Percentiles rank a stretch among this genome's conserved stretches.
Evolutionary conservation across 2,888 invertebrate species (phyloP).

Genomic region (Nycteola revayana): DNA sequence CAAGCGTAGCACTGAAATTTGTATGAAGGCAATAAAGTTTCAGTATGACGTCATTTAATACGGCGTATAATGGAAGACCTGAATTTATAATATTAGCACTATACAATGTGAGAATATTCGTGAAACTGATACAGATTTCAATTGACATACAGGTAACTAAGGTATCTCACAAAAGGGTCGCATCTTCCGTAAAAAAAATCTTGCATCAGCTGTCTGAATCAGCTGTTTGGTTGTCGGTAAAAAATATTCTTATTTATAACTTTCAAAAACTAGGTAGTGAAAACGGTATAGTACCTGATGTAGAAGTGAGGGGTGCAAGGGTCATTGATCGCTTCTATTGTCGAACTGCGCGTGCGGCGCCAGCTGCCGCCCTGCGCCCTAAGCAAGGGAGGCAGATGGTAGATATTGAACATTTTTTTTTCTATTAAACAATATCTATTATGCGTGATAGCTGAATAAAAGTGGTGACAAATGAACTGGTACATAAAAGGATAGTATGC

Average conservation of each 20-base stretch:
- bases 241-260: constrained; percentile 4
- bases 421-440: constrained; percentile 39
- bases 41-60: no score
- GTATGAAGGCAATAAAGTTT: no score
- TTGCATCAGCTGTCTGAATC: constrained; percentile 23
- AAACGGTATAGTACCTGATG: constrained; percentile 49
- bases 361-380: constrained; percentile 67
- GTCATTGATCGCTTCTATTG: constrained; percentile 76
- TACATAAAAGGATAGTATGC: constrained; percentile 7
- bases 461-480: constrained; percentile 23
- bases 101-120: no score
- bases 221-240: constrained; percentile 19
- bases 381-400: constrained; percentile 65
- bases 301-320: constrained; percentile 58
- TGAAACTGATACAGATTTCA: no score
- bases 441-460: constrained; percentile 27
- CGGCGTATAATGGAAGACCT: no score
- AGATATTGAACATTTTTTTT: constrained; percentile 38
- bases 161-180: no score
- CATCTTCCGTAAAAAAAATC: background rate
- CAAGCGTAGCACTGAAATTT: no score
- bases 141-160: no score
- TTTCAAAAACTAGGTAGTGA: constrained; percentile 20
- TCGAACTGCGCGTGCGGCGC: constrained; percentile 69
- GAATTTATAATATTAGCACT: no score